Percentiles rank a stretch among this genome's conserved stretches.
phyloP scores from a whole-genome alignment of 2,113 vertebrate genomes.

The Macquaria ambigua region DNA sequence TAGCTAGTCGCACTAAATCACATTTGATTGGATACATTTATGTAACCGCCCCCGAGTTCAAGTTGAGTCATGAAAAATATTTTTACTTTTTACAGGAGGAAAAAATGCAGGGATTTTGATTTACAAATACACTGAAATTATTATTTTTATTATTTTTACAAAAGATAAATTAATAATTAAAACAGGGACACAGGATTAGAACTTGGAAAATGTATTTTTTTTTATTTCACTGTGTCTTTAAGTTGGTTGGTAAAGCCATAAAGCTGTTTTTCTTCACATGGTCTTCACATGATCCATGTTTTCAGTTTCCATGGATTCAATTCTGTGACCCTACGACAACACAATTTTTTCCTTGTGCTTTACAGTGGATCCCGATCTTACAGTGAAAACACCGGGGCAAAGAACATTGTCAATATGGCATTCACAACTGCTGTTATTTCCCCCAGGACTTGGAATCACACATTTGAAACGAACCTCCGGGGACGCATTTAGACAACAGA shows the following conservation, averaged over 20 bases:
- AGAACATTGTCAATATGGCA: constrained; percentile 64
- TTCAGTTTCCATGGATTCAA: constrained; percentile 39
- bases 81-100: not conserved
- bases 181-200: not conserved
- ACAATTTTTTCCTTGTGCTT: constrained; percentile 22
- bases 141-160: too few relatives aligned
- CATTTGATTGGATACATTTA: not conserved
- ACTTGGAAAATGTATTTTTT: not conserved
- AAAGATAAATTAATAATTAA: not conserved
- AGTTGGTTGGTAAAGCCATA: not conserved
- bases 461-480: constrained; percentile 66
- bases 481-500: constrained; percentile 57
- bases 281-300: constrained; percentile 23
- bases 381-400: constrained; percentile 53
- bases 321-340: constrained; percentile 47
- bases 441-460: constrained; percentile 60
- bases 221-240: not conserved
- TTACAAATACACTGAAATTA: not conserved
- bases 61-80: not conserved
- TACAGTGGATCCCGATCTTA: constrained; percentile 45
- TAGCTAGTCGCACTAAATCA: not conserved
- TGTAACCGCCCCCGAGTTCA: not conserved
- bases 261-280: too few relatives aligned
- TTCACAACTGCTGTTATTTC: constrained; percentile 77
- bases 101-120: not conserved